Percentiles rank a stretch among this genome's conserved stretches.
Evolutionary conservation across 35 echinoderm and acorn worm species (phyloP).

Genomic region (Eucidaris tribuloides): DNA sequence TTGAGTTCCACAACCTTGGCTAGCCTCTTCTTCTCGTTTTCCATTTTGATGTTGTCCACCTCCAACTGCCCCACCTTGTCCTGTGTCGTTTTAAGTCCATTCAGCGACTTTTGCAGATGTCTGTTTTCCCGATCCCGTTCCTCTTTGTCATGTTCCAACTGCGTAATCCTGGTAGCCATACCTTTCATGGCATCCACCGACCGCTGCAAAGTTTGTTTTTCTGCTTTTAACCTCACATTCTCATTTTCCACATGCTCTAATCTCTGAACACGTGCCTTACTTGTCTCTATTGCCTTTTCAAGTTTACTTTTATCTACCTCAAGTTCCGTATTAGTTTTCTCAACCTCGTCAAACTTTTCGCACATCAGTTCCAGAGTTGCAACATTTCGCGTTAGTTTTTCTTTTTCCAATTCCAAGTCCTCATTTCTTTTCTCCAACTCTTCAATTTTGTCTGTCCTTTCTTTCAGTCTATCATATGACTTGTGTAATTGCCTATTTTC

Average conservation of each 20-base stretch:
- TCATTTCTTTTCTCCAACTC: constrained; percentile 72
- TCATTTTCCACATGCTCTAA: constrained; percentile 80
- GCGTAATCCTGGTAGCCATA: constrained; percentile 47
- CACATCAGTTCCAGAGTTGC: constrained; percentile 81
- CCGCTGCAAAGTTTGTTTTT: constrained; percentile 68
- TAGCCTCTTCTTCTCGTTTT: constrained; percentile 78
- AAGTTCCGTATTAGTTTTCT: constrained; percentile 77
- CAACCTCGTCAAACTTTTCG: constrained; percentile 86
- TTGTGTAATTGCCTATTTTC: constrained; percentile 83
- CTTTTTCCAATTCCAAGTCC: constrained; percentile 78
- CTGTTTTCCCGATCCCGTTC: constrained; percentile 88
- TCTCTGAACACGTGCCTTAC: constrained; percentile 50
- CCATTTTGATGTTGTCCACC: constrained; percentile 90
- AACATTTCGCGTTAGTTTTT: constrained; percentile 76
- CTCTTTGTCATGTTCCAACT: constrained; percentile 91
- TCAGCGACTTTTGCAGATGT: constrained; percentile 81
- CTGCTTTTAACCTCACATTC: constrained; percentile 74
- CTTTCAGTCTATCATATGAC: constrained; percentile 77
- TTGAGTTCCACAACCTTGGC: constrained; percentile 55
- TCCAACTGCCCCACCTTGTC: constrained; percentile 77
- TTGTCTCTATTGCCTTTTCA: constrained; percentile 64
- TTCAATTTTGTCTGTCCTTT: constrained; percentile 65
- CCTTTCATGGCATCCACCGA: constrained; percentile 78
- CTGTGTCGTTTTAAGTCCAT: constrained; percentile 70
- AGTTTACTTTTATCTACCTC: constrained; percentile 81